These are phyloP conservation scores for Neotoma lepida DNA, from an alignment of 2,113 vertebrate genomes.

Conservation along the genomic window DNA sequence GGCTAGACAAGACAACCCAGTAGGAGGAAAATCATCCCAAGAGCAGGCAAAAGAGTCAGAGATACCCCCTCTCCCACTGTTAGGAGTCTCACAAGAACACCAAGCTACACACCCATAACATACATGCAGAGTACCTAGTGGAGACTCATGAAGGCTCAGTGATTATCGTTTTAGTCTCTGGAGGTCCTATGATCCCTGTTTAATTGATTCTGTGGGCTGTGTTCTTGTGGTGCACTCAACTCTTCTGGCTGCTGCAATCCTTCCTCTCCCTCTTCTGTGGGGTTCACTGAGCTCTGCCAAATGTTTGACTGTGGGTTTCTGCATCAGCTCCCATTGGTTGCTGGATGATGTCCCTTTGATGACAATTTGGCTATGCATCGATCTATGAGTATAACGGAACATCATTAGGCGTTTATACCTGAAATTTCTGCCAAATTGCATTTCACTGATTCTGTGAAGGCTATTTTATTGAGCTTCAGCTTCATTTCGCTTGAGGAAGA, in stretches of 20 bases:
- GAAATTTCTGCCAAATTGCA: background rate
- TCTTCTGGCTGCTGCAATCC: background rate
- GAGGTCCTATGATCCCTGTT: background rate
- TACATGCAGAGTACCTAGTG: background rate
- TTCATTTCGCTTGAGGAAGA: background rate
- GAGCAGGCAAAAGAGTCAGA: background rate
- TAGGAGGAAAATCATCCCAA: background rate
- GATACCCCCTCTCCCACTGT: background rate
- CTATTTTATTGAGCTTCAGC: rapidly evolving
- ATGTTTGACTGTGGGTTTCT: background rate
- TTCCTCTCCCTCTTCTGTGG: background rate
- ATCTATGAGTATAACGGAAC: background rate
- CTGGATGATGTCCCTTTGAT: background rate
- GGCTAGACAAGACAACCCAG: background rate
- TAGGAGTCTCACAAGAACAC: background rate
- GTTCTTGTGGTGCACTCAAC: background rate
- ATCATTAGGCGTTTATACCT: background rate
- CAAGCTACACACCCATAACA: background rate
- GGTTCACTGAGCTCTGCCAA: background rate
- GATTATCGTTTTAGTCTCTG: background rate
- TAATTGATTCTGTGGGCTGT: background rate
- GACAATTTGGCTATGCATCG: background rate
- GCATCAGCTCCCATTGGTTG: background rate
- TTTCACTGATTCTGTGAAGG: background rate
- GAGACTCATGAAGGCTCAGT: background rate